phyloP scores from a whole-genome alignment of 92 coral and sea anemone genomes.

The Micromussa lordhowensis region DNA sequence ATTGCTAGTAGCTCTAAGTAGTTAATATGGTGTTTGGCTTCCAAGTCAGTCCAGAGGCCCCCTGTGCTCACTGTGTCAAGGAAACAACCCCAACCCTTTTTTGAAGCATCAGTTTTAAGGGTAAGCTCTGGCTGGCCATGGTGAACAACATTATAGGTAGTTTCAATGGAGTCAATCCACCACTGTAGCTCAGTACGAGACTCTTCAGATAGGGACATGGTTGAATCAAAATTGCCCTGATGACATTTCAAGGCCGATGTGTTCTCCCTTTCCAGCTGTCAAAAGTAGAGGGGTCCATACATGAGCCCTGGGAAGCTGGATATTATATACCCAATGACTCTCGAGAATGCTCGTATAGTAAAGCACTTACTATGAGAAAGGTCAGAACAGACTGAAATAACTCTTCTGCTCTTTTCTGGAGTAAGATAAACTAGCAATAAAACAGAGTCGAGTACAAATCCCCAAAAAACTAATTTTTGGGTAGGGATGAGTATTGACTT shows the following conservation, averaged over 20 bases:
- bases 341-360: not conserved
- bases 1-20: not conserved
- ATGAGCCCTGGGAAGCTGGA: no score
- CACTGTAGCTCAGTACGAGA: constrained; percentile 30
- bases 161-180: constrained; percentile 10
- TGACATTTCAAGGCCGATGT: not conserved
- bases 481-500: not conserved
- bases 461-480: not conserved
- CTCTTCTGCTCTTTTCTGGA: not conserved
- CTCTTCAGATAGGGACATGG: constrained; percentile 25
- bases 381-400: constrained; percentile 1
- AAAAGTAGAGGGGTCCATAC: not conserved
- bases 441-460: not conserved
- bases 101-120: constrained; percentile 59
- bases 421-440: not conserved
- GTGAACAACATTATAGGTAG: constrained; percentile 33
- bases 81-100: constrained; percentile 31
- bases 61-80: not conserved
- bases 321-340: no score
- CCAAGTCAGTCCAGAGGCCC: not conserved
- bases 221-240: not conserved
- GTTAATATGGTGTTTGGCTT: constrained; percentile 1
- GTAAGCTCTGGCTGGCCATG: constrained; percentile 64
- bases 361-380: constrained; percentile 7
- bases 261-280: not conserved